phyloP scores from a whole-genome alignment of 2,797 vertebrate genomes.

The Poliocrania exsul region DNA sequence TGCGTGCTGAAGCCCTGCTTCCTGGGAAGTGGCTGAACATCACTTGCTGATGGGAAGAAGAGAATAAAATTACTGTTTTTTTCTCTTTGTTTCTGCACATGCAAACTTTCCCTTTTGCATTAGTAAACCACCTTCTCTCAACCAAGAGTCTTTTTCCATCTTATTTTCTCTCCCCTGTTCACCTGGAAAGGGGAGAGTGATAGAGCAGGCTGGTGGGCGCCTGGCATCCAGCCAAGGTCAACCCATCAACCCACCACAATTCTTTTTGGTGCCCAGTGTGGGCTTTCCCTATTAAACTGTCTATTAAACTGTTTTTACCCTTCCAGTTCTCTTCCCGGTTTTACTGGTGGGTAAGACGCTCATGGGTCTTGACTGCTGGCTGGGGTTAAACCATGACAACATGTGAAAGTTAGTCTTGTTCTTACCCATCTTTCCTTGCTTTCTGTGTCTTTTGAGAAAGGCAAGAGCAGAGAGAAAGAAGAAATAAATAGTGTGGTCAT shows the following conservation, averaged over 20 bases:
- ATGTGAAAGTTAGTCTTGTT: background rate
- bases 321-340: background rate
- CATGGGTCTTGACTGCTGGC: background rate
- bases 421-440: background rate
- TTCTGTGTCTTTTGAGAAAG: background rate
- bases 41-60: background rate
- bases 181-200: background rate
- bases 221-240: background rate
- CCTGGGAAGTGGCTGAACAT: background rate
- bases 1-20: fast-evolving
- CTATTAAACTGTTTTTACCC: background rate
- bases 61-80: background rate
- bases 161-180: background rate
- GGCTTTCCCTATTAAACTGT: background rate
- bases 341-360: background rate
- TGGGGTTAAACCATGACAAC: background rate
- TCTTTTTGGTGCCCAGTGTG: background rate
- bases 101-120: background rate
- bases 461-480: background rate
- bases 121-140: background rate
- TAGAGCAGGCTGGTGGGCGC: background rate
- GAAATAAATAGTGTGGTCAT: background rate
- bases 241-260: too few species aligned
- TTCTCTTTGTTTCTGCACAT: background rate
- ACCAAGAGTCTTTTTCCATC: background rate